Evolutionary conservation across 37 sponge, comb jelly and placozoan genomes (phyloP), one percentile per base, ranked within the genome.

Genomic region (Haliclona indistincta): DNA sequence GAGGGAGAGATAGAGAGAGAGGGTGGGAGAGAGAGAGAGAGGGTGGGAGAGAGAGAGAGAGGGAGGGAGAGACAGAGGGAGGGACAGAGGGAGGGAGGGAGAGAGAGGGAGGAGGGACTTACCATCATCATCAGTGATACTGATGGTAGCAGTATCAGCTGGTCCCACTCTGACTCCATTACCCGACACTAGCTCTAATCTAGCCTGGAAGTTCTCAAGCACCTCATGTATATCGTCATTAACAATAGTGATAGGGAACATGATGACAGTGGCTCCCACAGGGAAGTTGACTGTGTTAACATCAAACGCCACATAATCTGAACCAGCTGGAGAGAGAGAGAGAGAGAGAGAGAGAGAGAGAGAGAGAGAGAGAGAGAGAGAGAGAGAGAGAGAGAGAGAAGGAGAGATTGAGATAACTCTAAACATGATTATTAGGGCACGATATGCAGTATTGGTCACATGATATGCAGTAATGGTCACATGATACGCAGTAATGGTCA

Each of bases 41-140:
- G n/a, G n/a, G n/a, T n/a, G n/a, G n/a, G n/a, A n/a, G n/a, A n/a
- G n/a, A n/a, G n/a, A n/a, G n/a, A n/a, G n/a, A n/a, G n/a, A n/a
- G n/a, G n/a, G n/a, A n/a, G n/a, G n/a, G n/a, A n/a, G n/a, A n/a
- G n/a, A n/a, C n/a, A 8, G 2, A 0, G 2, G 44, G 23, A 11
- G 45, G 43, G 41, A 33, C 32, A 47, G 36, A 76, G 47, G 52
- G 5, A 49, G 25, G 13, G 29, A 23, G 29, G 47, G 34, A 70
- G 26, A 70, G 30, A 73, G 33, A 39, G 10, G 28, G 30, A 74
- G 1, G 2, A 19, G 5, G 19, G 22, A 63, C 77, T 65, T 54
- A 76, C 77, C 25, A 49, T 65, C 65, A 65, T 76, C 67, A 64
- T 76, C 77, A 51, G 34, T 64, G 53, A 76, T 64, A 26, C 54